Evolutionary conservation across 2,888 invertebrate species (phyloP).

Genomic region (Cosmia pyralina): DNA sequence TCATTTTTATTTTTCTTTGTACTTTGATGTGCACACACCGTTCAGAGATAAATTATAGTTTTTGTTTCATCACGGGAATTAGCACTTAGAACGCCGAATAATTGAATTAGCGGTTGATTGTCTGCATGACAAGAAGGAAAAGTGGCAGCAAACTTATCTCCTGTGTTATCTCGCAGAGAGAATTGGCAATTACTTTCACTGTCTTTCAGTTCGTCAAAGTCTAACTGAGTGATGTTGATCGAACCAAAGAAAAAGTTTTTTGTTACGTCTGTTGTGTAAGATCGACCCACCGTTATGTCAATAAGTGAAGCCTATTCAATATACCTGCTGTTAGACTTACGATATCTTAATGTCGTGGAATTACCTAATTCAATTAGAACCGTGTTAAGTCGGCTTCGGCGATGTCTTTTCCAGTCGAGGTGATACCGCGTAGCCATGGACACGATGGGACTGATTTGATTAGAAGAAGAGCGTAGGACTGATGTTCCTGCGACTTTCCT

Average conservation of each 20-base stretch:
- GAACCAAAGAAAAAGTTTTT: conserved; percentile 66
- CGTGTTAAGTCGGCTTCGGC: conserved; percentile 75
- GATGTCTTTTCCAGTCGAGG: conserved; percentile 62
- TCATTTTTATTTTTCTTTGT: too few relatives aligned
- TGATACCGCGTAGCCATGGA: conserved; percentile 50
- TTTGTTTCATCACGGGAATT: conserved; percentile 72
- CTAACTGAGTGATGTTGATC: conserved; percentile 62
- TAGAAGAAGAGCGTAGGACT: conserved; percentile 51
- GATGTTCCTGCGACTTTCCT: conserved; percentile 73
- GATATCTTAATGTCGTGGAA: conserved; percentile 72
- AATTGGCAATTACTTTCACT: conserved; percentile 82
- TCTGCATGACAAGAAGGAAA: conserved; percentile 78
- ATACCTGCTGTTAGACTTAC: conserved; percentile 52
- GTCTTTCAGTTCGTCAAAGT: conserved; percentile 76
- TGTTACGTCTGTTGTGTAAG: conserved; percentile 50
- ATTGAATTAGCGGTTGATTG: conserved; percentile 81
- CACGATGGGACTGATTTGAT: conserved; percentile 46
- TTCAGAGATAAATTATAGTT: conserved; percentile 58
- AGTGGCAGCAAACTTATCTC: conserved; percentile 78
- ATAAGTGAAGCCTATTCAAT: conserved; percentile 77
- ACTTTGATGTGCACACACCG: conserved; percentile 48
- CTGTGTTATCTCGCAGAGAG: conserved; percentile 77
- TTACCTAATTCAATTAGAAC: conserved; percentile 85
- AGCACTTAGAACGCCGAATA: conserved; percentile 73
- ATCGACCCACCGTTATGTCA: conserved; percentile 55